Base-by-base conservation (phyloP, 2,113 vertebrate species). In the Oryctolagus cuniculus region DNA sequence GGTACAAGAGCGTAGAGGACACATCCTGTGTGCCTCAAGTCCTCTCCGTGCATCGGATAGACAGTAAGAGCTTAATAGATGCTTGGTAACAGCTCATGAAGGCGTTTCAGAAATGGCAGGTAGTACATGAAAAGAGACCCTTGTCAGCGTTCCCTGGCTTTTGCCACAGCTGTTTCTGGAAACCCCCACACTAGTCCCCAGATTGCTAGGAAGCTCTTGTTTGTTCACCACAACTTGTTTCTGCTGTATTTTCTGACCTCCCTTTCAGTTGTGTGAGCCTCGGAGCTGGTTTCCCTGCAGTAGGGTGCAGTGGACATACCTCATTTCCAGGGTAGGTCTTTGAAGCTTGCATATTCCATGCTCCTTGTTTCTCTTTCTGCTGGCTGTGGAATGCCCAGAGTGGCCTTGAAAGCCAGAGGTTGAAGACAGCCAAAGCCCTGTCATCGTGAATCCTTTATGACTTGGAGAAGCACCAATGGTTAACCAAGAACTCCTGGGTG, bases 61-160 rank as follows among this genome's bases (percentile, higher is more conserved):
- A 80, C 53, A 95, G 12, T 10, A 70, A 90, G 36, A 85, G 3
- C 82, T 87, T 90, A 86, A 78, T 29, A 88, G 66, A 82, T 85
- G 78, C 53, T 83, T 63, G 10, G 53, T 51, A 79, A 74, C 16
- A 58, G 55, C 6, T 15, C 55, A 58, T 58, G 55, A 58, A 58
- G 15, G 55, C 17, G 19, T 44, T 44, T 58, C 55, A 58, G 55
- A 58, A 58, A 58, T 19, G 15, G 5, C 31, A 77, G 87, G 44
- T 4, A 53, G 19, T 36, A 10, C 36, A 53, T 70, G 77, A 49
- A 89, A 75, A 69, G 36, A 67, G 70, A 83, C 22, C 2, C 34
- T 90, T 31, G 22, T 55, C 25, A 70, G 34, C 36, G 27, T 87
- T 77, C 31, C 69, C 44, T n/a, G n/a, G 44, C 10, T 86, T 94